Evolutionary conservation across 2,888 invertebrate genomes (phyloP), one percentile per base, ranked within the genome.

Genomic region (Troides oblongomaculatus): DNA sequence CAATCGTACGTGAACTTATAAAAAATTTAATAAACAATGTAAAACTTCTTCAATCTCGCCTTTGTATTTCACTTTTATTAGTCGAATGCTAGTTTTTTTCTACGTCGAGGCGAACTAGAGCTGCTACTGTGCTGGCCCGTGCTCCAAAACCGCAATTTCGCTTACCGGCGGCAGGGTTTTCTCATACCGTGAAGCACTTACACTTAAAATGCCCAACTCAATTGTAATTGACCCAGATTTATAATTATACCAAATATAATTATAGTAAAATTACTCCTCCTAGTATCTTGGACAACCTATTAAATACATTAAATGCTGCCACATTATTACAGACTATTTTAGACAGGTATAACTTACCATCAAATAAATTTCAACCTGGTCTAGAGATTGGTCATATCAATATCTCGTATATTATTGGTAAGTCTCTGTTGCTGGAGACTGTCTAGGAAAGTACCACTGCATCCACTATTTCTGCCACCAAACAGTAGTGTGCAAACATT

Each of bases 111-210:
- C 59, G 14, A 46, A 46, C 46, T 39, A 53, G 59, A 53, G 59
- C 43, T 6, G 70, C 66, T 59, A 64, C 63, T 70, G 66, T 70
- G 53, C 56, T 39, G 53, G 62, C 50, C 53, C n/a, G 66, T 63
- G 66, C 66, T 63, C 62, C 66, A 66, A 66, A 66, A 66, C 62
- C 62, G 62, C 66, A 70, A 70, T 70, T 70, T 66, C 63, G 63
- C 60, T 59, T 63, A 70, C 66, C 39, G 53, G n/a, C 53, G 60
- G 36, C 59, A 36, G 53, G 39, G 25, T 58, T 39, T 66, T 62
- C 62, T 70, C 62, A 62, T 39, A 57, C 57, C 60, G 64, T 56
- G 25, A 59, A 69, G 64, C 62, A 62, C 62, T 65, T 62, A 69
- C 58, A 43, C 64, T 65, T 50, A 30, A 69, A 65, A 62, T 43